These are phyloP conservation scores for Neolamprologus kungweensis DNA, from an alignment of 2,113 vertebrate genomes.

Conservation along the genomic window DNA sequence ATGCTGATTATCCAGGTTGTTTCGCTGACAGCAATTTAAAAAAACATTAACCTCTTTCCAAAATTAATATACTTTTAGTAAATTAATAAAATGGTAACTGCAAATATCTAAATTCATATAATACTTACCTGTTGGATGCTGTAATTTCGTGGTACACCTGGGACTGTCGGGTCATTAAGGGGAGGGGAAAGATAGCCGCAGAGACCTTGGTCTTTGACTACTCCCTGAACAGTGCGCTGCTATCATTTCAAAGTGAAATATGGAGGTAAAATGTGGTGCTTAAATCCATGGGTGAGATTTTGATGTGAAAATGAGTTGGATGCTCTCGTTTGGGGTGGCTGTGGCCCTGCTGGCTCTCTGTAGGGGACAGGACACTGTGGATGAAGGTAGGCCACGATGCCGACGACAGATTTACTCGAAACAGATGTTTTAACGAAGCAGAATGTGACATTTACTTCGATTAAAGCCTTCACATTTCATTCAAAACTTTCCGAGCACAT, in stretches of 20 bases:
- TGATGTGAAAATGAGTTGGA: conserved; percentile 60
- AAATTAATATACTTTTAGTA: not conserved
- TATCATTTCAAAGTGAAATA: conserved; percentile 8
- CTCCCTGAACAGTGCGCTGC: conserved; percentile 4
- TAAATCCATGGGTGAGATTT: not conserved
- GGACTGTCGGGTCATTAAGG: conserved; percentile 4
- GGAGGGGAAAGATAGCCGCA: conserved; percentile 35
- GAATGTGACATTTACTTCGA: not conserved
- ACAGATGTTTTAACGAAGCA: not conserved
- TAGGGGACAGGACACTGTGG: conserved; percentile 27
- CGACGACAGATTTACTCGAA: not conserved
- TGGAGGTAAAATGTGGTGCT: conserved; percentile 5
- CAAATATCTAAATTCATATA: not conserved
- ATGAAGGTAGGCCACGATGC: conserved; percentile 60
- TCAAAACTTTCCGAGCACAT: not conserved
- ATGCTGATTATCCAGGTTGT: not conserved
- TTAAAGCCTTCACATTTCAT: not conserved
- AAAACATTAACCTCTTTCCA: accelerated
- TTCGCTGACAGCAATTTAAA: not conserved
- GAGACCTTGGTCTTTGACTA: conserved; percentile 33
- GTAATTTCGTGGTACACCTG: not conserved
- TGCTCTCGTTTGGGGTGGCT: conserved; percentile 24
- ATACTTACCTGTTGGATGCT: not conserved
- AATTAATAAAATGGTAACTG: not conserved
- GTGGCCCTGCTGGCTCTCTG: conserved; percentile 33